These are phyloP conservation scores for Calameuta pallipes DNA, from an alignment of 2,888 invertebrate genomes.

Conservation along the genomic window DNA sequence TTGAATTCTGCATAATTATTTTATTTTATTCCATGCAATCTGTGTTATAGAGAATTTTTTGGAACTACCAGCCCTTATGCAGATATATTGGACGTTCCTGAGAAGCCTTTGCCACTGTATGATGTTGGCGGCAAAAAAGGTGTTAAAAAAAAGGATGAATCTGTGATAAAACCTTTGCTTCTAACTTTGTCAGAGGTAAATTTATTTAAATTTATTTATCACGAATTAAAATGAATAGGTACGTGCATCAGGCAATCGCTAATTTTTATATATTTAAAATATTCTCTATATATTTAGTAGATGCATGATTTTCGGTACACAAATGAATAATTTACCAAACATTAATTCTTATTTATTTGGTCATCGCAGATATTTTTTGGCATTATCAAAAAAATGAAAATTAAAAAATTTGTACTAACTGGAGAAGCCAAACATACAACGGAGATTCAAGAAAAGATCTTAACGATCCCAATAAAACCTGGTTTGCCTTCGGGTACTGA, in stretches of 20 bases:
- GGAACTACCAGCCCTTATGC: constrained; percentile 86
- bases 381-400: constrained; percentile 86
- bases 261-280: no score
- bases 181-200: constrained; percentile 73
- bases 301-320: neutral
- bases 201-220: constrained; percentile 27
- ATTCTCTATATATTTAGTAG: neutral
- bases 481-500: constrained; percentile 80
- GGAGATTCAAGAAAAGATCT: constrained; percentile 79
- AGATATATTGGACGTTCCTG: constrained; percentile 76
- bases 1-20: neutral
- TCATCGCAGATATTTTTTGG: constrained; percentile 72
- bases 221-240: neutral
- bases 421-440: constrained; percentile 72
- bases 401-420: constrained; percentile 77
- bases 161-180: constrained; percentile 70
- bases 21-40: constrained; percentile 37
- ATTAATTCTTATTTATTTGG: neutral
- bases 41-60: constrained; percentile 76
- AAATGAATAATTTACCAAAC: neutral
- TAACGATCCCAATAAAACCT: constrained; percentile 80
- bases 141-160: constrained; percentile 73
- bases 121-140: constrained; percentile 72
- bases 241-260: no score
- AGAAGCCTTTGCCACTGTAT: constrained; percentile 74